Conservation (phyloP, 2,113 vertebrate species). For the Sialia sialis region DNA sequence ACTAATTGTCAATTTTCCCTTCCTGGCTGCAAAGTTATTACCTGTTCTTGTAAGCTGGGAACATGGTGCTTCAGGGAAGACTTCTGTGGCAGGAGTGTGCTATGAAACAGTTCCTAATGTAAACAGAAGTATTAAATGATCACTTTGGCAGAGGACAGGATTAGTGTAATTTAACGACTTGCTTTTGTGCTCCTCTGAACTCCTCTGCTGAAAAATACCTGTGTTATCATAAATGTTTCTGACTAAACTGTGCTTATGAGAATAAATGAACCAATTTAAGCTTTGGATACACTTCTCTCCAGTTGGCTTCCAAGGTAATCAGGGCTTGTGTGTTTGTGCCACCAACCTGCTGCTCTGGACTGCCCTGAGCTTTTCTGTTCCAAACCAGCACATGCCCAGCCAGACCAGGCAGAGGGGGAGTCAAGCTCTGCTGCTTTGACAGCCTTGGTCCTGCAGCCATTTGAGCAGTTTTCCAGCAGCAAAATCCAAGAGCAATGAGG, state of each 20-base stretch:
- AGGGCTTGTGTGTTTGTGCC: neutral
- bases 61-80: neutral
- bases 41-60: neutral
- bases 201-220: neutral
- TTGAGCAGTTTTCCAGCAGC: neutral
- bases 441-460: neutral
- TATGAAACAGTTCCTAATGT: neutral
- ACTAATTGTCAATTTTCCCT: slow-evolving; percentile 9
- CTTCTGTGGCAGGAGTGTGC: neutral
- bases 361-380: neutral
- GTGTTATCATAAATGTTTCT: neutral
- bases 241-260: neutral
- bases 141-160: neutral
- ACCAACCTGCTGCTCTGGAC: neutral
- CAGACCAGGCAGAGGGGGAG: neutral
- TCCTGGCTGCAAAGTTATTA: neutral
- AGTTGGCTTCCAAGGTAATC: neutral
- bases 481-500: neutral
- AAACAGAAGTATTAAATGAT: neutral
- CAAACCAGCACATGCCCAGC: neutral
- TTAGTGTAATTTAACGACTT: slow-evolving; percentile 27
- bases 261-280: neutral
- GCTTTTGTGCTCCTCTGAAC: neutral
- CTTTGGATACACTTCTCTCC: neutral
- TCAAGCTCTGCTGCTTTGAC: neutral